Evolutionary conservation across 2,888 invertebrate genomes (phyloP).

Genomic region (Synergus gifuensis): DNA sequence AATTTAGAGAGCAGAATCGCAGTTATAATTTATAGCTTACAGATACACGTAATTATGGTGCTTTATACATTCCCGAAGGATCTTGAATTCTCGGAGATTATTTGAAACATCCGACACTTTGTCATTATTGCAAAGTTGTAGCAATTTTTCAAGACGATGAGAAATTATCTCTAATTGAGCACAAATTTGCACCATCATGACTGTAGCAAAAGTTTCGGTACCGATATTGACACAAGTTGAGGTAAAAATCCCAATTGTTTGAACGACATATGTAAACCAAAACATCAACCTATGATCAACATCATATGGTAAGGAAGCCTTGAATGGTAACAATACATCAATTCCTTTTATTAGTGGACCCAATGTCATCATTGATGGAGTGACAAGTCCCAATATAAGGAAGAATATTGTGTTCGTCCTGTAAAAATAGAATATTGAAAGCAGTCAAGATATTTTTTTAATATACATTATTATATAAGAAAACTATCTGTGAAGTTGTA

Average conservation of each 20-base stretch:
- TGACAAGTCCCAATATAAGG: too few relatives aligned
- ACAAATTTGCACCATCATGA: not conserved
- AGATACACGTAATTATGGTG: not conserved
- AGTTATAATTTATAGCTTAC: not conserved
- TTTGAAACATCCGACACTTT: not conserved
- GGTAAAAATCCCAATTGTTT: not conserved
- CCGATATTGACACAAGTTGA: not conserved
- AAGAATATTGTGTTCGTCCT: too few relatives aligned
- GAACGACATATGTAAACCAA: constrained; percentile 1
- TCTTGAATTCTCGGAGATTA: not conserved
- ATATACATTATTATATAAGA: too few relatives aligned
- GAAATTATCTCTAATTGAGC: not conserved
- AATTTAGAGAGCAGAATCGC: too few relatives aligned
- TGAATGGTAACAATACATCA: too few relatives aligned
- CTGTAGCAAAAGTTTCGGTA: too few relatives aligned
- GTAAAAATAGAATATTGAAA: too few relatives aligned
- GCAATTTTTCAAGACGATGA: constrained; percentile 4
- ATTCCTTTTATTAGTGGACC: too few relatives aligned
- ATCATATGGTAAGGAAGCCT: not conserved
- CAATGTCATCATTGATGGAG: too few relatives aligned
- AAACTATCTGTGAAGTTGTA: too few relatives aligned
- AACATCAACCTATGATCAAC: not conserved
- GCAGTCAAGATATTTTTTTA: too few relatives aligned
- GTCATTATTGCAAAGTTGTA: not conserved
- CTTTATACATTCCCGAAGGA: too few relatives aligned